These are phyloP conservation scores for Tapirus terrestris DNA, from an alignment of 2,113 vertebrate genomes.

Conservation along the genomic window DNA sequence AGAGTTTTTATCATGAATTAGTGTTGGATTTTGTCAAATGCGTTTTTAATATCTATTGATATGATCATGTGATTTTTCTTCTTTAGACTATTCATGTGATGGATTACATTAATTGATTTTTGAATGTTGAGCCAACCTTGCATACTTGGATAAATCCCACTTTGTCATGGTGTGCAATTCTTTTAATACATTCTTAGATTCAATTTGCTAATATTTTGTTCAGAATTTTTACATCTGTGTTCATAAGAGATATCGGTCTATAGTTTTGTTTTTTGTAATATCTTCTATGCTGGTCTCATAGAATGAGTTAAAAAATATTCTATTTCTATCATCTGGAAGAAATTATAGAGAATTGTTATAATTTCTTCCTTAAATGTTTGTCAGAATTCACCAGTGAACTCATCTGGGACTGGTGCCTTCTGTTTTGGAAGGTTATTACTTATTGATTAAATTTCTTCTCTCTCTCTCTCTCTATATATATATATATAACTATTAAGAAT, in stretches of 20 bases:
- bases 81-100: not conserved
- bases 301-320: not conserved
- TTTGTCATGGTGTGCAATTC: not conserved
- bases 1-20: not conserved
- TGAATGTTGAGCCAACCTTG: not conserved
- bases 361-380: not conserved
- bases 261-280: not conserved
- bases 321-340: not conserved
- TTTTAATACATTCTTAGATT: not conserved
- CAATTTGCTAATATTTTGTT: not conserved
- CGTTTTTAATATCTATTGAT: not conserved
- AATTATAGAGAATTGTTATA: not conserved
- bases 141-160: not conserved
- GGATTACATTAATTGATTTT: not conserved
- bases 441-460: not conserved
- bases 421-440: not conserved
- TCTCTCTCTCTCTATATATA: too few relatives aligned
- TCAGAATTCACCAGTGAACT: not conserved
- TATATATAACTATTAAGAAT: not conserved
- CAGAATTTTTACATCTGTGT: not conserved
- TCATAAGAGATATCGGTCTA: not conserved
- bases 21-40: not conserved
- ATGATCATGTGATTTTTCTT: not conserved
- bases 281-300: not conserved
- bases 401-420: not conserved